Percentiles rank a stretch among this genome's conserved stretches.
Conservation (phyloP, 2,113 vertebrate genomes). For the Andinoacara biseriatus region DNA sequence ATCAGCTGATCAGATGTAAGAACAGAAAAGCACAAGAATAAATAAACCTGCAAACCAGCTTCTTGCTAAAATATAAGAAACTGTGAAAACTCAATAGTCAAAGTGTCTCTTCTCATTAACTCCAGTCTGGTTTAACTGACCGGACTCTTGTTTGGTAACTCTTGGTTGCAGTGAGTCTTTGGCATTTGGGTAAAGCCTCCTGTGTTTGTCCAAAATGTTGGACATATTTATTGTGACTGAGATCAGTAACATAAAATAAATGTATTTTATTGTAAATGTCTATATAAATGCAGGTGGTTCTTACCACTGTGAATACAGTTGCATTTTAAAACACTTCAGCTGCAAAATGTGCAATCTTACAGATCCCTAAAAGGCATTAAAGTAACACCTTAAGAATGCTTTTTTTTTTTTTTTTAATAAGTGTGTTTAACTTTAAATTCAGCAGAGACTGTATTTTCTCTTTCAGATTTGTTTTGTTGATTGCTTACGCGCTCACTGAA, state of each 20-base stretch:
- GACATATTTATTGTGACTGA: not conserved
- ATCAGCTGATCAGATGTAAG: too few species aligned
- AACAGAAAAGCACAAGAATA: too few species aligned
- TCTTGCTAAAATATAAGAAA: too few species aligned
- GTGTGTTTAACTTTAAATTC: not conserved
- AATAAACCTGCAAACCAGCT: too few species aligned
- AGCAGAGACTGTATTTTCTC: not conserved
- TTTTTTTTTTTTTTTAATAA: too few species aligned
- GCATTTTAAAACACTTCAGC: not conserved
- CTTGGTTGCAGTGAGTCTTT: too few species aligned
- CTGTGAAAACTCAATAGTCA: too few species aligned
- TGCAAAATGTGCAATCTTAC: rapidly evolving
- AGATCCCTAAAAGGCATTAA: not conserved
- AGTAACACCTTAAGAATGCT: not conserved
- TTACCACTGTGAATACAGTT: not conserved
- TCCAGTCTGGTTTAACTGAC: too few species aligned
- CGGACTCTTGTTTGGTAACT: too few species aligned
- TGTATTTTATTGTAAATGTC: too few species aligned
- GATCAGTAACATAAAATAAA: not conserved
- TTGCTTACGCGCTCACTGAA: not conserved
- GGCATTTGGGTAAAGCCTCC: not conserved
- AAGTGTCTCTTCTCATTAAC: too few species aligned
- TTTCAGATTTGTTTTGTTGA: not conserved
- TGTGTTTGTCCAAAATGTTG: not conserved
- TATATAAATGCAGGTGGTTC: not conserved